Conservation (phyloP, 2,888 invertebrate genomes). For the Cheilosia variabilis region DNA sequence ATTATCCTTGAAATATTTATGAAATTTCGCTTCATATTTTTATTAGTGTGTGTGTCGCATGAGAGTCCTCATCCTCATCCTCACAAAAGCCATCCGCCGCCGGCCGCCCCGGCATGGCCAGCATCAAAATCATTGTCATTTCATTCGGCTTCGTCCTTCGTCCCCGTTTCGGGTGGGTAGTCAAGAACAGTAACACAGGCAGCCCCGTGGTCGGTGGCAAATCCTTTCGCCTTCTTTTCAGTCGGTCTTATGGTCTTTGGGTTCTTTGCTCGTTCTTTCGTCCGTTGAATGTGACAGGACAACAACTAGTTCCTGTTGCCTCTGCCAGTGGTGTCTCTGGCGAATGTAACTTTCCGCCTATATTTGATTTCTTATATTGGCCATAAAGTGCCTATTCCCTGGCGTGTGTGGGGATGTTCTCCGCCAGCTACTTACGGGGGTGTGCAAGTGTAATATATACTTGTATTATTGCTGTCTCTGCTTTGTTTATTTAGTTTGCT, state of each 20-base stretch:
- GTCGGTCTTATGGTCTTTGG: conserved; percentile 2
- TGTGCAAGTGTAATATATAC: conserved; percentile 19
- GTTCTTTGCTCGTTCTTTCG: conserved; percentile 8
- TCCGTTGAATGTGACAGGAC: neutral
- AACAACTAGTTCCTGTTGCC: conserved; percentile 28
- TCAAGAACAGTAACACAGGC: conserved; percentile 5
- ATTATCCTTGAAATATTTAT: conserved; percentile 63
- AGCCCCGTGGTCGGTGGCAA: too few species aligned
- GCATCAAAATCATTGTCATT: conserved; percentile 52
- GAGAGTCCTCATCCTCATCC: conserved; percentile 1
- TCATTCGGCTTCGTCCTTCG: conserved; percentile 8
- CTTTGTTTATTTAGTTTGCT: conserved; percentile 38
- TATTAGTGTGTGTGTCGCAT: conserved; percentile 41
- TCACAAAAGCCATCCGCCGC: conserved; percentile 2
- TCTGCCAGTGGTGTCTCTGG: conserved; percentile 27
- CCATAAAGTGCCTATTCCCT: conserved; percentile 45
- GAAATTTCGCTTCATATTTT: conserved; percentile 58
- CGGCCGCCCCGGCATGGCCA: conserved; percentile 10
- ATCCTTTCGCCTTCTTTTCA: conserved; percentile 48
- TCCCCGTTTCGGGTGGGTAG: conserved; percentile 20
- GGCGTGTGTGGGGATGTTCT: conserved; percentile 3
- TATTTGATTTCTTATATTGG: conserved; percentile 71
- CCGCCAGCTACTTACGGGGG: conserved; percentile 7
- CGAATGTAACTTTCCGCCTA: conserved; percentile 55
- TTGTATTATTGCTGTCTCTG: conserved; percentile 29